Evolutionary conservation across 2,797 vertebrate genomes (phyloP), one percentile per base, ranked within the genome.

Genomic region (Paedocypris micromegethes): DNA sequence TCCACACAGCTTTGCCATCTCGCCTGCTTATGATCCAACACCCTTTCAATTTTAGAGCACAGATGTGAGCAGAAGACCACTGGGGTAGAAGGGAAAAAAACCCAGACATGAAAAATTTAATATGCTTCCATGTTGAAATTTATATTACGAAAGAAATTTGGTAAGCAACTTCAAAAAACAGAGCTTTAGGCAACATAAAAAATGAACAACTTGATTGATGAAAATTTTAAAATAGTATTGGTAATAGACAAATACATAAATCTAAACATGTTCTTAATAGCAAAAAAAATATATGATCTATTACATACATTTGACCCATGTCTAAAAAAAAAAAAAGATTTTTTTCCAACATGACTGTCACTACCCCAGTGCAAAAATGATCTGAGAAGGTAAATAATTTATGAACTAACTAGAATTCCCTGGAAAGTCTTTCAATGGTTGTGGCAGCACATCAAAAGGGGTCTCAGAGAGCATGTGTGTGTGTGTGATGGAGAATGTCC

Each of bases 401-500:
- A 74, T 63, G 52, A 71, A 63, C 42, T 7, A 73, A 63, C 65
- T 52, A 58, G 44, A 54, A 70, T 50, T 59, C 58, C 57, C 70
- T 47, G 9, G 44, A 70, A 74, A 76, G 60, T 70, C 66, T 62
- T 70, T 64, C 43, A 63, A 55, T 66, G 39, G 9, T 37, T 23
- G 46, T 72, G 64, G 38, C 64, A 52, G 49, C 58, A 59, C 63
- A 65, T 57, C 66, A 52, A 61, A 70, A 64, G 42, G 54, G 54
- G 68, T 70, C 68, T 64, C 51, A 64, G 52, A 60, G 40, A 64
- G 60, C 3, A 23, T 58, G 48, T n/a, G 62, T 47, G 66, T 61
- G 64, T 65, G 45, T 76, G 78, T 73, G 81, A 77, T 68, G 75
- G 73, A 62, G 65, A 23, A 40, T 72, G 73, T 88, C 86, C 84